Evolutionary conservation across 1,140 invertebrate species (phyloP).

Genomic region (Drosophila tropicalis): DNA sequence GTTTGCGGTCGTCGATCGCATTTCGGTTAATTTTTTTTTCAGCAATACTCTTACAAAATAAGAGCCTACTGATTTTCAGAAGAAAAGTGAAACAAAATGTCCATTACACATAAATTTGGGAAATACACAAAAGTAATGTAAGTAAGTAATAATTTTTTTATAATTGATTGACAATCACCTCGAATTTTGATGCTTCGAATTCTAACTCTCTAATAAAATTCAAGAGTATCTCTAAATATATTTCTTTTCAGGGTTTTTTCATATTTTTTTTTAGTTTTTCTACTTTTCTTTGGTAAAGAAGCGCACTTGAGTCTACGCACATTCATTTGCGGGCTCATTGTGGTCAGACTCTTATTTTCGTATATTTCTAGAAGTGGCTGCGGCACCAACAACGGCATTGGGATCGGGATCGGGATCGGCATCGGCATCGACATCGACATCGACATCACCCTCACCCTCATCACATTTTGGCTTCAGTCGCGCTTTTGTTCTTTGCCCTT

Average conservation of each 20-base stretch:
- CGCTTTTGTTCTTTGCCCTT: constrained; percentile 70
- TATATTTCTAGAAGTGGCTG: constrained; percentile 44
- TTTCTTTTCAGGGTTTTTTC: not conserved
- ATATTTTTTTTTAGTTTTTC: constrained; percentile 2
- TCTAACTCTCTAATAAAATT: not conserved
- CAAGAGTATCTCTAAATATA: constrained; percentile 18
- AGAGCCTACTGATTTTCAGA: too few relatives aligned
- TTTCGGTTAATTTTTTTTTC: constrained; percentile 70
- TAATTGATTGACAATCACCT: too few relatives aligned
- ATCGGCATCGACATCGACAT: constrained; percentile 6
- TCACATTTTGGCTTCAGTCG: constrained; percentile 29
- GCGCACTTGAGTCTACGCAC: constrained; percentile 67
- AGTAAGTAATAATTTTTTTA: too few relatives aligned
- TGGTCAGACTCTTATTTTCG: constrained; percentile 46
- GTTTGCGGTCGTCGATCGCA: constrained; percentile 76
- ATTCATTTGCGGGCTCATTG: constrained; percentile 80
- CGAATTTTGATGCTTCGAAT: not conserved
- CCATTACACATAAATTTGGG: too few relatives aligned
- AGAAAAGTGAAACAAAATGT: not conserved
- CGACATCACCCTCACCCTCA: constrained; percentile 71
- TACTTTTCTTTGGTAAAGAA: constrained; percentile 31
- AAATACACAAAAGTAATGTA: too few relatives aligned
- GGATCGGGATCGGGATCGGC: not conserved
- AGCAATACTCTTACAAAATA: constrained; percentile 27
- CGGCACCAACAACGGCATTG: constrained; percentile 2